A percentile compares a stretch with the other conserved stretches of the same genome.
phyloP scores from a whole-genome alignment of 2,888 invertebrate genomes.

The Oxystoma pomonae region DNA sequence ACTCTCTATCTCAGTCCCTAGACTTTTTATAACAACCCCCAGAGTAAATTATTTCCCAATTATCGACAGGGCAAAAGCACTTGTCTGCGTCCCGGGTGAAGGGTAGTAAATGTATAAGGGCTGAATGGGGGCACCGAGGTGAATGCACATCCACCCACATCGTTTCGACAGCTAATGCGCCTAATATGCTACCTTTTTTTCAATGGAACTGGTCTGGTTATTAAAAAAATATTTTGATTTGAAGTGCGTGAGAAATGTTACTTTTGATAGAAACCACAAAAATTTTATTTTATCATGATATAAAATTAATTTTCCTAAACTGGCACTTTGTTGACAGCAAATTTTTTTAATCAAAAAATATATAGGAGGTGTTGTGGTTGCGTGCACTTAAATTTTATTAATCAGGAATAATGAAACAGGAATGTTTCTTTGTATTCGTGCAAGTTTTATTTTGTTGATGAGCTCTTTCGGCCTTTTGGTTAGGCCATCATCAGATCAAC shows the following conservation, averaged over 20 bases:
- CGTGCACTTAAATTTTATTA: too few relatives aligned
- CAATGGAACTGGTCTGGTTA: neutral
- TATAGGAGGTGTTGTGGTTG: too few relatives aligned
- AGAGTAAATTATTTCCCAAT: slow-evolving; percentile 7
- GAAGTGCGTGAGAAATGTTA: neutral
- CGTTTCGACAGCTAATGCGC: slow-evolving; percentile 16
- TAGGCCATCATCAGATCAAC: too few relatives aligned
- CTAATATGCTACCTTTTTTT: neutral
- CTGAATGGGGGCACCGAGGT: slow-evolving; percentile 40
- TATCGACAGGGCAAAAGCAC: neutral
- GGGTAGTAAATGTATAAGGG: neutral
- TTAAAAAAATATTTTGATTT: neutral
- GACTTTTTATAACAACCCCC: slow-evolving; percentile 3
- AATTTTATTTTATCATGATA: too few relatives aligned
- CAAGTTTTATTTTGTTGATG: too few relatives aligned
- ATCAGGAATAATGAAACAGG: too few relatives aligned
- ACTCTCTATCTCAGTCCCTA: neutral
- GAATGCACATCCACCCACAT: slow-evolving; percentile 45
- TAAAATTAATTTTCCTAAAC: too few relatives aligned
- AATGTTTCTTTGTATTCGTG: too few relatives aligned
- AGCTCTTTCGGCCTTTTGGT: too few relatives aligned
- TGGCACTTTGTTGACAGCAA: too few relatives aligned
- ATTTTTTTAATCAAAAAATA: too few relatives aligned
- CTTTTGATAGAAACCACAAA: too few relatives aligned
- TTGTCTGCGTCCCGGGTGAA: neutral